Evolutionary conservation across 2,888 invertebrate genomes (phyloP).

Genomic region (Epinotia ramella): DNA sequence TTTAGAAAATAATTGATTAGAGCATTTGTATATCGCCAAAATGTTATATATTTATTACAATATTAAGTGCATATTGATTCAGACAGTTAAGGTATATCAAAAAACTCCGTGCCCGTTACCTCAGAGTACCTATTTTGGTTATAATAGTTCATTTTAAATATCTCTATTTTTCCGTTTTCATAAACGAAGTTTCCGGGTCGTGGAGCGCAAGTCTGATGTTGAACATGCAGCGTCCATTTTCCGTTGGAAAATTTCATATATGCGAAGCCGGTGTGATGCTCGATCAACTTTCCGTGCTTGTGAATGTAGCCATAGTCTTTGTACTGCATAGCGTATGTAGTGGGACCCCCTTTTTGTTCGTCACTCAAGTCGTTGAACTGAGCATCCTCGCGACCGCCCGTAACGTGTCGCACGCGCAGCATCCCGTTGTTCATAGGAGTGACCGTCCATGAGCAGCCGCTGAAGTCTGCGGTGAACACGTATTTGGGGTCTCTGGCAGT

Average conservation of each 20-base stretch:
- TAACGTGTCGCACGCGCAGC: neutral
- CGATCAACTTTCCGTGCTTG: neutral
- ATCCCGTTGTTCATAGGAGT: neutral
- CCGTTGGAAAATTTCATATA: constrained; percentile 4
- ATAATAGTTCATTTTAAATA: neutral
- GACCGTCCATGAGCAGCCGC: constrained; percentile 12
- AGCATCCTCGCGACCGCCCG: neutral
- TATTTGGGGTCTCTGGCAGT: neutral
- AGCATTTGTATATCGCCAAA: no score
- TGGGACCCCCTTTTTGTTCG: neutral
- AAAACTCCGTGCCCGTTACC: neutral
- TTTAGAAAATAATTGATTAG: no score
- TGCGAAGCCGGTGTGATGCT: constrained; percentile 4
- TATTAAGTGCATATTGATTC: no score
- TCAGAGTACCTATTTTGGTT: neutral
- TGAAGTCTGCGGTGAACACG: constrained; percentile 8
- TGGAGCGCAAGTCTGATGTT: constrained; percentile 1
- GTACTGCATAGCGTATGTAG: constrained; percentile 17
- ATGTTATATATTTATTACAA: no score
- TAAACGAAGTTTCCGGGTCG: neutral
- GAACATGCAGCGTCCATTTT: neutral
- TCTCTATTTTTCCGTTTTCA: neutral
- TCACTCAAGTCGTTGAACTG: constrained; percentile 1
- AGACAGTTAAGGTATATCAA: neutral
- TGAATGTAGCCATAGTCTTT: constrained; percentile 8